phyloP scores from a whole-genome alignment of 2,797 vertebrate genomes.

The Sebastes matsubarae region DNA sequence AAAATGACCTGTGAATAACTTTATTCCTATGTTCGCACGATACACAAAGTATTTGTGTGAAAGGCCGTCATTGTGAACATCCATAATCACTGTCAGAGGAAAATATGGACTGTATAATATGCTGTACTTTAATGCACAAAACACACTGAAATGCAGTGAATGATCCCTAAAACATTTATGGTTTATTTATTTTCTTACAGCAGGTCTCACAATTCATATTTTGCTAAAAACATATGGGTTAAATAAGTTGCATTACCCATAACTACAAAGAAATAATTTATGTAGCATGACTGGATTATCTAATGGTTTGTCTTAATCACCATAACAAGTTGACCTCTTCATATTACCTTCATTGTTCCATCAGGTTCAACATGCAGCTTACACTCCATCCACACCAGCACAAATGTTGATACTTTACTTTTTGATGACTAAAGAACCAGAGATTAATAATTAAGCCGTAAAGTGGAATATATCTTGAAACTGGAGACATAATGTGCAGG shows the following conservation, averaged over 20 bases:
- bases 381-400: background rate
- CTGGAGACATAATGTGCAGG: too few relatives aligned
- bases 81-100: background rate
- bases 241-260: background rate
- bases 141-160: background rate
- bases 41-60: background rate
- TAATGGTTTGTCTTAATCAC: background rate
- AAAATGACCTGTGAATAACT: background rate
- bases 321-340: background rate
- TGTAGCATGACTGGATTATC: background rate
- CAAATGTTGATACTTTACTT: background rate
- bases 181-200: background rate
- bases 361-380: too few relatives aligned
- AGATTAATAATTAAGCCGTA: background rate
- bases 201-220: background rate
- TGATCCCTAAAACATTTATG: background rate
- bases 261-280: background rate
- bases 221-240: background rate
- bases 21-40: background rate
- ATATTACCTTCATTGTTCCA: too few relatives aligned
- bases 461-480: background rate
- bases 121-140: background rate
- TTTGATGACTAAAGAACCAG: background rate
- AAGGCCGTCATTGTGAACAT: background rate
- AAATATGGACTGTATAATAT: background rate